phyloP scores from a whole-genome alignment of 2,113 vertebrate species.

The Strix uralensis region DNA sequence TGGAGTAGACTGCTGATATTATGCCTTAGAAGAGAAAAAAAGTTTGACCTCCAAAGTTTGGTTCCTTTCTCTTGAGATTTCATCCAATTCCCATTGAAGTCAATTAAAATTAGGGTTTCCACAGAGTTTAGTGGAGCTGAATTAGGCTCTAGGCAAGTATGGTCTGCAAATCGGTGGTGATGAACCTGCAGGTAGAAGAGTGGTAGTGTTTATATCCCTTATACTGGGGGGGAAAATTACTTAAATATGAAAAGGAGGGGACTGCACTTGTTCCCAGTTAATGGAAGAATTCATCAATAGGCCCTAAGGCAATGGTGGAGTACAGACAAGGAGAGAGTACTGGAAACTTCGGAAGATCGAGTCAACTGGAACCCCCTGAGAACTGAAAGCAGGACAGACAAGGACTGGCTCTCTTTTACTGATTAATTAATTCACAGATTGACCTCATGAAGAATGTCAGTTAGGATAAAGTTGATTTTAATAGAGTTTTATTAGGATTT shows the following conservation, averaged over 20 bases:
- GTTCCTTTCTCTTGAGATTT: slow-evolving; percentile 9
- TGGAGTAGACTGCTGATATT: not conserved
- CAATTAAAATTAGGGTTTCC: slow-evolving; percentile 26
- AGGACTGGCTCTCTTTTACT: not conserved
- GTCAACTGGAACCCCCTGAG: not conserved
- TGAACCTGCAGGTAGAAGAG: not conserved
- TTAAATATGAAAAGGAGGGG: not conserved
- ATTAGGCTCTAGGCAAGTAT: not conserved
- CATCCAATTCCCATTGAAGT: not conserved
- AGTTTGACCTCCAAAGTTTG: not conserved
- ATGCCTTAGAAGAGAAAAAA: not conserved
- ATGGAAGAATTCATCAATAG: not conserved
- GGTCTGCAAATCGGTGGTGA: not conserved
- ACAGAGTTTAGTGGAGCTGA: not conserved
- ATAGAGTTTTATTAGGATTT: not conserved
- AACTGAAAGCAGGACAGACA: not conserved
- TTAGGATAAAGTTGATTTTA: not conserved
- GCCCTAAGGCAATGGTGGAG: not conserved
- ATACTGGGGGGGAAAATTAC: not conserved
- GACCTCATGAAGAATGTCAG: not conserved
- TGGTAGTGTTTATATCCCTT: not conserved
- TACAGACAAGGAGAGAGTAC: not conserved
- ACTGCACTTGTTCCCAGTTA: not conserved
- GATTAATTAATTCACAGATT: not conserved
- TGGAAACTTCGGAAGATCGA: not conserved